A percentile compares a stretch with the other conserved stretches of the same genome.
Conservation (phyloP, 1,140 invertebrate species). For the Caerostris darwini region DNA sequence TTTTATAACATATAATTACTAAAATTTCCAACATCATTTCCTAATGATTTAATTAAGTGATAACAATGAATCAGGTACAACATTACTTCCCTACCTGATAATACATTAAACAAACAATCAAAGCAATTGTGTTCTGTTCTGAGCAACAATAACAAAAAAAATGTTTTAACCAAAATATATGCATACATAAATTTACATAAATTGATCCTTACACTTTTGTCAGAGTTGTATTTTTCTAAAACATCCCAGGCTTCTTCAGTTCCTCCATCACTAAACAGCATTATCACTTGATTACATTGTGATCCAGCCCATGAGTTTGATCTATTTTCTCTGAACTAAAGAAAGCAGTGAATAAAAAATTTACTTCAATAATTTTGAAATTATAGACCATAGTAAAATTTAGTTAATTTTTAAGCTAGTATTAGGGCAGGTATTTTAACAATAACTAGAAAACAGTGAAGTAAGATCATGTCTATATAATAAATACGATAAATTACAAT, state of each 20-base stretch:
- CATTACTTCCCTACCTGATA: neutral
- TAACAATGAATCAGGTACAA: neutral
- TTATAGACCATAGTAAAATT: too few relatives aligned
- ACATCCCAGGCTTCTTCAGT: constrained; percentile 85
- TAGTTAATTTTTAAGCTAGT: too few relatives aligned
- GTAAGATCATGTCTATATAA: too few relatives aligned
- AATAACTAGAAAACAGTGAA: too few relatives aligned
- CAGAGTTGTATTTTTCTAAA: constrained; percentile 83
- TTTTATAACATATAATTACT: too few relatives aligned
- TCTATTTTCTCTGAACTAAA: constrained; percentile 78
- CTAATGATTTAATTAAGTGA: neutral
- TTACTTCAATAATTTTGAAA: neutral
- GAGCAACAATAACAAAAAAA: too few relatives aligned
- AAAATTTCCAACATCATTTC: too few relatives aligned
- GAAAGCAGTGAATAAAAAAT: neutral
- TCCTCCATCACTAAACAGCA: constrained; percentile 86
- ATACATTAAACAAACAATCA: too few relatives aligned
- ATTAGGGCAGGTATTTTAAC: too few relatives aligned
- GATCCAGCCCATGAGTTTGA: constrained; percentile 79
- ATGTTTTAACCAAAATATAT: too few relatives aligned
- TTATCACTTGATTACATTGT: constrained; percentile 85
- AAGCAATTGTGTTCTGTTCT: too few relatives aligned
- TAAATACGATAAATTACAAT: too few relatives aligned
- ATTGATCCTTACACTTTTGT: constrained; percentile 80
- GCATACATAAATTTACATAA: neutral